Evolutionary conservation across 2,797 vertebrate species (phyloP).

Genomic region (Philypnodon macrostomus): DNA sequence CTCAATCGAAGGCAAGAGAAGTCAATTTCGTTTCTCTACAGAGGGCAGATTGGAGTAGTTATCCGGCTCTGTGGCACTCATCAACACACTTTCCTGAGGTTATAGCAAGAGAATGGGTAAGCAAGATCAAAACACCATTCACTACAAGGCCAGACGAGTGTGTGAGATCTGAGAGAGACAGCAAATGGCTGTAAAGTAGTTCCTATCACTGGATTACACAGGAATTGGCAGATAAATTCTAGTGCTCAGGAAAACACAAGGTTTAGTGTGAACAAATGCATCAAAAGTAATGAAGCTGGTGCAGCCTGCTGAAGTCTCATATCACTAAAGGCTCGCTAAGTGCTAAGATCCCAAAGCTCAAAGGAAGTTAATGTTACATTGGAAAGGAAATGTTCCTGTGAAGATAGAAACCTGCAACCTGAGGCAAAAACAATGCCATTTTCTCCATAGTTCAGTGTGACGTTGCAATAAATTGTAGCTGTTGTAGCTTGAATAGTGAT

Average conservation of each 20-base stretch:
- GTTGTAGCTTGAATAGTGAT: conserved; percentile 7
- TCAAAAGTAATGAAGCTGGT: conserved; percentile 45
- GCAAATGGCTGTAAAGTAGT: conserved; percentile 59
- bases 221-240: conserved; percentile 43
- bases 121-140: conserved; percentile 50
- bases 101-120: conserved; percentile 38
- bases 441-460: not conserved
- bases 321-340: conserved; percentile 25
- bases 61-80: conserved; percentile 39
- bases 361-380: conserved; percentile 36
- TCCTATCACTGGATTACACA: conserved; percentile 48
- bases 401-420: not conserved
- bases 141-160: conserved; percentile 45
- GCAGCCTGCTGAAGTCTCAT: no score
- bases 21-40: conserved; percentile 72
- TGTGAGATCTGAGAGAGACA: conserved; percentile 39
- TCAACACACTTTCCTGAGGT: conserved; percentile 48
- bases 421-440: not conserved
- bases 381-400: conserved; percentile 7
- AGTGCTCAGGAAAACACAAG: conserved; percentile 33
- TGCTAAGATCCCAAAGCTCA: conserved; percentile 23
- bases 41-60: conserved; percentile 68
- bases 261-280: conserved; percentile 38
- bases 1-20: conserved; percentile 69
- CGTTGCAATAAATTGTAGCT: not conserved